Percentiles rank a stretch among this genome's conserved stretches.
These are phyloP conservation scores for Theristicus caerulescens DNA, from an alignment of 2,113 vertebrate genomes.

Conservation along the genomic window DNA sequence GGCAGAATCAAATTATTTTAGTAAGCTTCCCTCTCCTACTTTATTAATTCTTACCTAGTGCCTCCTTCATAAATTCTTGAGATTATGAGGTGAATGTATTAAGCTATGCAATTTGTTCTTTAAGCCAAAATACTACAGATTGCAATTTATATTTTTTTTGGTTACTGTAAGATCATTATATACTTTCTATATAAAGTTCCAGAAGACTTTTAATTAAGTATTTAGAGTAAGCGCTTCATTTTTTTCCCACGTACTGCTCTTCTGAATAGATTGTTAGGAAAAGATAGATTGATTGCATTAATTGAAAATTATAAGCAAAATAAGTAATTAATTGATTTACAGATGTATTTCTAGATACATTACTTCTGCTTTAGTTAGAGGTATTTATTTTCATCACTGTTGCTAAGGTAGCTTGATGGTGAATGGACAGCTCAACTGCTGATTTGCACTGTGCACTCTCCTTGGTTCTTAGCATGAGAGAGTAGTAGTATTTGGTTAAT, in stretches of 20 bases:
- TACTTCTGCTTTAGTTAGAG: background rate
- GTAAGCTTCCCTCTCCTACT: background rate
- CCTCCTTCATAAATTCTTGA: background rate
- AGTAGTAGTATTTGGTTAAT: background rate
- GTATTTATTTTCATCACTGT: background rate
- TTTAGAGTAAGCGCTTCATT: background rate
- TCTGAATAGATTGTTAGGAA: background rate
- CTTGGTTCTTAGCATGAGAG: background rate
- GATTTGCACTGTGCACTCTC: background rate
- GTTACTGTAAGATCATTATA: background rate
- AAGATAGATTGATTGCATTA: background rate
- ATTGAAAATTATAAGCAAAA: background rate
- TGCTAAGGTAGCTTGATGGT: background rate
- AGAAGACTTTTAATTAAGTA: background rate
- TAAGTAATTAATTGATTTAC: background rate
- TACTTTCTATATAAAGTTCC: background rate
- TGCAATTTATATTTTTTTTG: background rate
- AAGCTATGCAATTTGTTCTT: background rate
- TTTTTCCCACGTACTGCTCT: background rate
- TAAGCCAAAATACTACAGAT: background rate
- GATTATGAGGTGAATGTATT: background rate
- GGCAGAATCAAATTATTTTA: background rate
- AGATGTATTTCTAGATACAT: background rate
- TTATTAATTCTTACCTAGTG: background rate
- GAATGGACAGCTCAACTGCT: background rate